Evolutionary conservation across 1,140 invertebrate genomes (phyloP), one percentile per base, ranked within the genome.

Genomic region (Calephelis virginiensis): DNA sequence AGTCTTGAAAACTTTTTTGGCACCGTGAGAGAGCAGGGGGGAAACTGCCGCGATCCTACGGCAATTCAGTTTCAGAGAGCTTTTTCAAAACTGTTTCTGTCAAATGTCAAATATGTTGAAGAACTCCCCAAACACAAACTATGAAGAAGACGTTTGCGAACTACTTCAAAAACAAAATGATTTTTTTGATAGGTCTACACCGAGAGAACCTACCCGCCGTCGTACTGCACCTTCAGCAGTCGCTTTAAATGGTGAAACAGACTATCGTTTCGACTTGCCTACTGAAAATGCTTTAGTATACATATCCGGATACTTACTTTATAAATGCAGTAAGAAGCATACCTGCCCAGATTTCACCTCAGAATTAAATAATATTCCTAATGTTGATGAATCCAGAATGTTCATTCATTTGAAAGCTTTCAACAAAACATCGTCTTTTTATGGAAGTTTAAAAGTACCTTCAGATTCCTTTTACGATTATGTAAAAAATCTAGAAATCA

Each of bases 1-100:
- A 28, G 56, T 12, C 17, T 59, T 28, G 56, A 59, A 59, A 59
- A 59, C 11, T 37, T 59, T 9, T 28, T 59, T 38, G 56, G 56
- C 8, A 9, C 17, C 10, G 17, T 59, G 4, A 59, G 56, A 38
- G 28, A 59, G 8, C 14, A 28, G 12, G 56, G 56, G 12, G 56
- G 56, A 7, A 59, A 37, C 17, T 59, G 56, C 17, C 17, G 1
- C 0, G 56, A 59, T 12, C 56, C 56, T 28, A 59, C 56, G 9
- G 5, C 14, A 5, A 38, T 59, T 7, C 56, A 59, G 8, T 59
- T 59, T 12, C 17, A 28, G 10, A 59, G 56, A 37, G 17, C 56
- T 37, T 59, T 59, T 9, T 37, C 46, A 9, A 37, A 59, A 37
- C 37, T 37, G 37, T 59, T 59, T 59, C 17, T 28, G 28, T 28